Evolutionary conservation across 2,797 vertebrate species (phyloP).

Genomic region (Petrocephalus schoutedeni): DNA sequence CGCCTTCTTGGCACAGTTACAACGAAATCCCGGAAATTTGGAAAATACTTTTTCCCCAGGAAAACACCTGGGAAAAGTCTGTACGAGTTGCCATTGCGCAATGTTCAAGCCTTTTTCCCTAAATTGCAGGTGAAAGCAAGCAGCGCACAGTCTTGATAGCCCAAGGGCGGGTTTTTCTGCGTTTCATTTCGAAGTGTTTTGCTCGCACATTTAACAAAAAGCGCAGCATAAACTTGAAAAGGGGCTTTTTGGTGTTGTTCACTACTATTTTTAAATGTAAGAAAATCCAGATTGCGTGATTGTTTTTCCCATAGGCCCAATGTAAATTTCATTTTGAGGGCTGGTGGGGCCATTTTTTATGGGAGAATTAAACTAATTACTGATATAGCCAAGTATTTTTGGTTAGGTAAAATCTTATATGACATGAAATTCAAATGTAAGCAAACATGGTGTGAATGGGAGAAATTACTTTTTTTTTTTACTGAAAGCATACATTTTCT

Average conservation of each 20-base stretch:
- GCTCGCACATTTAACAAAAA: not conserved
- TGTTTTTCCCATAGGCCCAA: no score
- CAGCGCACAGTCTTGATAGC: not conserved
- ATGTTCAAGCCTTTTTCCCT: not conserved
- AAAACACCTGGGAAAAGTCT: not conserved
- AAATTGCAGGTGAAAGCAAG: not conserved
- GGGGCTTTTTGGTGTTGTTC: not conserved
- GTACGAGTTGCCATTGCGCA: not conserved
- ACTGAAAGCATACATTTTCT: not conserved
- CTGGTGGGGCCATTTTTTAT: no score
- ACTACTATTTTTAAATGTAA: not conserved
- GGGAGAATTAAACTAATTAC: no score
- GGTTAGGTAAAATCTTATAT: no score
- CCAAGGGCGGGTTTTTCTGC: not conserved
- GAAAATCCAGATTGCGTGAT: no score
- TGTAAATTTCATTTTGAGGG: no score
- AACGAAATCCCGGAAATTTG: not conserved
- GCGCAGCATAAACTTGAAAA: not conserved
- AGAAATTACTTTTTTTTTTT: not conserved
- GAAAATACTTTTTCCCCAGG: not conserved
- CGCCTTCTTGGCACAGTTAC: not conserved
- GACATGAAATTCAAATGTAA: not conserved
- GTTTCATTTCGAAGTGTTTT: not conserved
- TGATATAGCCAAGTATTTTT: no score
- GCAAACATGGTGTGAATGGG: not conserved